These are phyloP conservation scores for Panthera uncia DNA, from an alignment of 2,113 vertebrate species.

Conservation along the genomic window DNA sequence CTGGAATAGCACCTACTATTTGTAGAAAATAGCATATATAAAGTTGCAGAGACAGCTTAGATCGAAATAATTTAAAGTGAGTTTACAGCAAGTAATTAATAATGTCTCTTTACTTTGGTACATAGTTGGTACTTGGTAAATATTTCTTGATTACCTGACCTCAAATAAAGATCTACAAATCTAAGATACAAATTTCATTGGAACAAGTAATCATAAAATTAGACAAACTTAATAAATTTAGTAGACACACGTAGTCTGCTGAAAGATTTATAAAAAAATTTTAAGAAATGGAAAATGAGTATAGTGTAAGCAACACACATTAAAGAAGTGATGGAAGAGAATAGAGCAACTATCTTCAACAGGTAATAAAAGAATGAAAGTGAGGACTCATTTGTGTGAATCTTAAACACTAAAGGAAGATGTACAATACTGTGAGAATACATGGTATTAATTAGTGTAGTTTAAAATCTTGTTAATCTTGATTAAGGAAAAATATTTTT, in stretches of 20 bases:
- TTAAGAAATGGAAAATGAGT: conserved; percentile 1
- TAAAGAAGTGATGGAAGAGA: background rate
- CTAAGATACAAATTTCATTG: background rate
- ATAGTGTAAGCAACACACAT: background rate
- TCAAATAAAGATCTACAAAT: conserved; percentile 13
- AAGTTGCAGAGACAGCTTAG: background rate
- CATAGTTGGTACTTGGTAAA: background rate
- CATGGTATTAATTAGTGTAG: background rate
- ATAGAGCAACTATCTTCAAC: background rate
- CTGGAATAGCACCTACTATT: conserved; percentile 6
- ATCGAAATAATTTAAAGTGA: conserved; percentile 2
- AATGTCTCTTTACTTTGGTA: background rate
- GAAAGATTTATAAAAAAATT: background rate
- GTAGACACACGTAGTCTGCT: background rate
- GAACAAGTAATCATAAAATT: background rate
- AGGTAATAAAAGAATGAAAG: conserved; percentile 18
- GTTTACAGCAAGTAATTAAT: background rate
- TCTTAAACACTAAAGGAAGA: background rate
- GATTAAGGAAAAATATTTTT: background rate
- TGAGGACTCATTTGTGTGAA: background rate
- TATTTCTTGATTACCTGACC: background rate
- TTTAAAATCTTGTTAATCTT: conserved; percentile 25
- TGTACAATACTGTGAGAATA: background rate
- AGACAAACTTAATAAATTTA: background rate
- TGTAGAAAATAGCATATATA: background rate